phyloP scores from a whole-genome alignment of 2,113 vertebrate species.

The Cavia porcellus region DNA sequence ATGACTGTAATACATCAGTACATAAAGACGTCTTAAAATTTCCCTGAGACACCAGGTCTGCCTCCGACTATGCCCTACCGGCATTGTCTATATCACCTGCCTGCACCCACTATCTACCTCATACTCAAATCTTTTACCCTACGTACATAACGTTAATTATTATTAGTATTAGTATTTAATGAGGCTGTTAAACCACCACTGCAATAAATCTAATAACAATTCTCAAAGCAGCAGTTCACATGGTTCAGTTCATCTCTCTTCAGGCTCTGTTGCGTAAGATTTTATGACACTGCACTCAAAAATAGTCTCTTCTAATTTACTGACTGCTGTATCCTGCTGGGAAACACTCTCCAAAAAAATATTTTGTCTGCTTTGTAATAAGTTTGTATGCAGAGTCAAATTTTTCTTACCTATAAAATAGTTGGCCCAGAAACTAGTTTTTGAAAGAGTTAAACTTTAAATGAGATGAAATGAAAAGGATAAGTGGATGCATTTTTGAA shows the following conservation, averaged over 20 bases:
- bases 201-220: background rate
- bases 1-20: background rate
- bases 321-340: background rate
- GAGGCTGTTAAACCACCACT: background rate
- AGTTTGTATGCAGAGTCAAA: background rate
- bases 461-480: background rate
- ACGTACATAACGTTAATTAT: background rate
- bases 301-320: background rate
- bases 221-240: background rate
- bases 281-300: background rate
- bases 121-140: background rate
- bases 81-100: background rate
- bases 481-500: background rate
- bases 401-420: conserved; percentile 34
- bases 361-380: background rate
- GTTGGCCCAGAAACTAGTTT: background rate
- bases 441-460: background rate
- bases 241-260: background rate
- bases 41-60: background rate
- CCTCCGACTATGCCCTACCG: background rate
- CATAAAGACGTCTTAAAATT: background rate
- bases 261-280: background rate
- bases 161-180: background rate
- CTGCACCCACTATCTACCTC: too few relatives aligned
- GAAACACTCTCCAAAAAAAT: background rate